These are phyloP conservation scores for Paraescarpia echinospica DNA, from an alignment of 1,140 invertebrate genomes.

Conservation along the genomic window DNA sequence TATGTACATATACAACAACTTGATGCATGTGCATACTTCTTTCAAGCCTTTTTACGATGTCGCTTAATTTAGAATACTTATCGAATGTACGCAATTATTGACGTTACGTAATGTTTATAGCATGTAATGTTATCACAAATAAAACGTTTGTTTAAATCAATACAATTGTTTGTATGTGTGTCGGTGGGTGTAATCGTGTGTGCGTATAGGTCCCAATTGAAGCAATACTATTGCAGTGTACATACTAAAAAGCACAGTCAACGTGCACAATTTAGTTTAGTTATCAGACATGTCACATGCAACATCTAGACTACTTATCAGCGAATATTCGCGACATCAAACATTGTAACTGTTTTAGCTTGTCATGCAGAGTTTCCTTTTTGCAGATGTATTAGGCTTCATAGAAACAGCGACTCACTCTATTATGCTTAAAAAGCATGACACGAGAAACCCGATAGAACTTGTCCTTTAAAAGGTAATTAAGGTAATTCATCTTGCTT, in stretches of 20 bases:
- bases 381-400: not conserved
- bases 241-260: not conserved
- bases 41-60: not conserved
- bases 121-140: not conserved
- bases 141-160: not conserved
- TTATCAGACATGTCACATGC: not conserved
- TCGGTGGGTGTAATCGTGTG: not conserved
- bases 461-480: not conserved
- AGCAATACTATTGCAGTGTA: too few species aligned
- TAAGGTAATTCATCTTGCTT: not conserved
- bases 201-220: too few species aligned
- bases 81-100: not conserved
- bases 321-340: not conserved
- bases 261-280: not conserved
- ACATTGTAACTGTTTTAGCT: not conserved
- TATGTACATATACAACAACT: too few species aligned
- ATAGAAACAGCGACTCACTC: not conserved
- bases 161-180: too few species aligned
- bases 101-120: not conserved
- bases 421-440: not conserved
- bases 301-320: not conserved
- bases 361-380: not conserved
- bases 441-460: not conserved
- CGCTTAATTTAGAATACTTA: not conserved
- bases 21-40: not conserved